Evolutionary conservation across 2,888 invertebrate species (phyloP).

Genomic region (Tiliacea aurago): DNA sequence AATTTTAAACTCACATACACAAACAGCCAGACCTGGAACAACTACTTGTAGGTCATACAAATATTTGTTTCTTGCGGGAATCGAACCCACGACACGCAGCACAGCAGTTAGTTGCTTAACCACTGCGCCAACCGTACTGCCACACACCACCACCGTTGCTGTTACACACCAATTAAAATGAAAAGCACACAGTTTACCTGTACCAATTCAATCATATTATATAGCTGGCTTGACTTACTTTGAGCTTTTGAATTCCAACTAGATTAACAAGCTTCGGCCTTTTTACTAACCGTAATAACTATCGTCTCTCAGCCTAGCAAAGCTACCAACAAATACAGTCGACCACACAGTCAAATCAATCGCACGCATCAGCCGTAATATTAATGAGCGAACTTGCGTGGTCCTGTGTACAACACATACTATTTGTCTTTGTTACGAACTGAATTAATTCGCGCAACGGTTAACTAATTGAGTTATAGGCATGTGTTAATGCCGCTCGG

Average conservation of each 20-base stretch:
- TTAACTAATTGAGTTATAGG: conserved; percentile 68
- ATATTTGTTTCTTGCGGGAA: too few species aligned
- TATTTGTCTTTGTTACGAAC: conserved; percentile 67
- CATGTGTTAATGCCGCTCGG: conserved; percentile 49
- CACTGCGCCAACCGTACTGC: too few species aligned
- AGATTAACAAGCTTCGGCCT: background rate
- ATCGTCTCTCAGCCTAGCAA: background rate
- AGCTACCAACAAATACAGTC: conserved; percentile 26
- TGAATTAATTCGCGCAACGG: conserved; percentile 65
- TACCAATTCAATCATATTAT: background rate
- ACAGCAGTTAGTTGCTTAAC: too few species aligned
- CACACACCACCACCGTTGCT: too few species aligned
- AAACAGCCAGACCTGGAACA: too few species aligned
- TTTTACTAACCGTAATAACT: background rate
- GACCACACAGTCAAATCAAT: conserved; percentile 45
- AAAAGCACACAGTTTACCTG: background rate
- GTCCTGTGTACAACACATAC: conserved; percentile 49
- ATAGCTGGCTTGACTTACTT: too few species aligned
- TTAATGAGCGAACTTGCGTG: conserved; percentile 61
- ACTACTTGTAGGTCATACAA: too few species aligned
- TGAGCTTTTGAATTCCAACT: background rate
- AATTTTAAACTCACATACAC: too few species aligned
- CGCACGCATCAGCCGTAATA: conserved; percentile 53
- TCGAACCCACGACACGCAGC: too few species aligned
- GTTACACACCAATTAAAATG: background rate